phyloP scores from a whole-genome alignment of 1,140 invertebrate species.

The Ganaspis sp. region DNA sequence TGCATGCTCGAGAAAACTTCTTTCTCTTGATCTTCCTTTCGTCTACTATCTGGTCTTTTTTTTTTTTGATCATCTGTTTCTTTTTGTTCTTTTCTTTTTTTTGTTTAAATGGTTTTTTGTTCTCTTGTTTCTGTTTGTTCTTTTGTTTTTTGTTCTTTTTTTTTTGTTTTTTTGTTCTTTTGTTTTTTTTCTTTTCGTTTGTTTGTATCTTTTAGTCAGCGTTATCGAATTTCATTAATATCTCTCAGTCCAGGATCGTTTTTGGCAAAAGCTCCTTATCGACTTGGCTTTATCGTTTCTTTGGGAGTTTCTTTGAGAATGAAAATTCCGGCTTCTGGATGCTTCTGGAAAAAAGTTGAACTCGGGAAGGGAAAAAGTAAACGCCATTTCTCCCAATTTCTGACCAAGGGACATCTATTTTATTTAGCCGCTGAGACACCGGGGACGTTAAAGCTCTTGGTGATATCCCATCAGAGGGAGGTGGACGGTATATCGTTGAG shows the following conservation, averaged over 20 bases:
- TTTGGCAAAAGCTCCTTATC: too few species aligned
- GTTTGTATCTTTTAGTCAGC: not conserved
- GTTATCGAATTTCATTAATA: not conserved
- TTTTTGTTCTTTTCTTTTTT: too few species aligned
- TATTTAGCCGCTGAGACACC: conserved; percentile 69
- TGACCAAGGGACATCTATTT: conserved; percentile 73
- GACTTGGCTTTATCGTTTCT: not conserved
- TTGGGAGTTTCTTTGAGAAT: not conserved
- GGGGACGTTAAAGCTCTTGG: conserved; percentile 62
- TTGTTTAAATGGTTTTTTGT: too few species aligned
- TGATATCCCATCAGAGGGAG: conserved; percentile 19
- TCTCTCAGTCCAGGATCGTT: too few species aligned
- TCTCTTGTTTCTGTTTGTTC: too few species aligned
- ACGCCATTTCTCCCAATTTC: conserved; percentile 74
- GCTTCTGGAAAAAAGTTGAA: conserved; percentile 18
- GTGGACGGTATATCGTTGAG: conserved; percentile 30
- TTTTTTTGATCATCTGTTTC: too few species aligned
- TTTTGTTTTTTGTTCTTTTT: too few species aligned
- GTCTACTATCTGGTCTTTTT: too few species aligned
- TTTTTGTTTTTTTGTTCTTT: too few species aligned
- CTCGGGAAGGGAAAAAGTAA: conserved; percentile 49
- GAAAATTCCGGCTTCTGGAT: not conserved
- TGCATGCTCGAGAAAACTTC: too few species aligned
- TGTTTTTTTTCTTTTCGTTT: too few species aligned
- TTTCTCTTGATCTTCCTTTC: too few species aligned